Percentiles rank a stretch among this genome's conserved stretches.
phyloP scores from a whole-genome alignment of 2,113 vertebrate genomes.

The Saguinus midas region DNA sequence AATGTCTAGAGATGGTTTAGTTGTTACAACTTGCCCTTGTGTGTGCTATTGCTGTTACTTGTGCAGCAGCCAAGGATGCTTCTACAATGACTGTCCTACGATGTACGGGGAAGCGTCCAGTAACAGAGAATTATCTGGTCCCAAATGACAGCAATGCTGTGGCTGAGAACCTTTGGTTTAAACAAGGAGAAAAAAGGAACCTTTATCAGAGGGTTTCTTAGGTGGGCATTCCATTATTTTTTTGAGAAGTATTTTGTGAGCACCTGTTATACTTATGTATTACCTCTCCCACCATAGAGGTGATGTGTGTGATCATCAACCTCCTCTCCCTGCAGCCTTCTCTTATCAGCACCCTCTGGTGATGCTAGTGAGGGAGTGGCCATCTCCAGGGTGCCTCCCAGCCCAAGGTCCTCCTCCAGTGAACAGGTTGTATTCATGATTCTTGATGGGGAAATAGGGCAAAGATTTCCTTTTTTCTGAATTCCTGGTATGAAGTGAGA shows the following conservation, averaged over 20 bases:
- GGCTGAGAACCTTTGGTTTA: neutral
- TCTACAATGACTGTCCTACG: rapidly evolving
- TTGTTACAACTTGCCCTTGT: neutral
- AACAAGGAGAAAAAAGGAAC: neutral
- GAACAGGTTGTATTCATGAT: rapidly evolving
- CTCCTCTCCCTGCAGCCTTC: rapidly evolving
- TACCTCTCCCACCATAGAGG: neutral
- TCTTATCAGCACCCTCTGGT: neutral
- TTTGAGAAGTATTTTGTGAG: neutral
- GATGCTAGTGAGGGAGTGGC: rapidly evolving
- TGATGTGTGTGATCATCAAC: rapidly evolving
- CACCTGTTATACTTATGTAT: rapidly evolving
- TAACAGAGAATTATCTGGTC: rapidly evolving
- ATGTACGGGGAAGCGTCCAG: rapidly evolving
- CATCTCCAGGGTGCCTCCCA: no score
- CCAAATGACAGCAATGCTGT: neutral
- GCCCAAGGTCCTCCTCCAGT: rapidly evolving
- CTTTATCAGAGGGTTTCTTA: neutral
- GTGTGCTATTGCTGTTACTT: neutral
- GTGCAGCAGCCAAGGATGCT: neutral
- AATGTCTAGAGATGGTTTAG: neutral
- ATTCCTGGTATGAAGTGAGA: neutral
- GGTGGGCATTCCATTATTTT: neutral
- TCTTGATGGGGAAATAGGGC: rapidly evolving
- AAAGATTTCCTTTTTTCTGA: neutral